Conservation (phyloP, 2,888 invertebrate genomes). For the Biston betularia region DNA sequence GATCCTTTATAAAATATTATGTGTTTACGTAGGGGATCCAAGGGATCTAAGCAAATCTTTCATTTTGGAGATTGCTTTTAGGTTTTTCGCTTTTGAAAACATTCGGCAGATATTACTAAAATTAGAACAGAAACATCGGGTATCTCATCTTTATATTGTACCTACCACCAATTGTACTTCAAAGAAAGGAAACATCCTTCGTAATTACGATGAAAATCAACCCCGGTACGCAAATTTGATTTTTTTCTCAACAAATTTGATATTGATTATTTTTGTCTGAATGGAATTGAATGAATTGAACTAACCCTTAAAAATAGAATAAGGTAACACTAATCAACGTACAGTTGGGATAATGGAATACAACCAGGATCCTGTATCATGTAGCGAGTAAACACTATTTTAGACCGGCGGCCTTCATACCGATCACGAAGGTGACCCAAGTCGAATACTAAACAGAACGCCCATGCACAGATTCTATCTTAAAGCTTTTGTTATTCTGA, state of each 20-base stretch:
- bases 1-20: constrained; percentile 37
- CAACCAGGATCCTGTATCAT: constrained; percentile 10
- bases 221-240: neutral
- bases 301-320: too few relatives aligned
- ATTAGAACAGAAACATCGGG: neutral
- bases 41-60: constrained; percentile 17
- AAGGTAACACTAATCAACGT: too few relatives aligned
- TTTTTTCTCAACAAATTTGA: too few relatives aligned
- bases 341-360: constrained; percentile 4
- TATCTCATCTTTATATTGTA: neutral
- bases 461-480: constrained; percentile 53
- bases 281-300: neutral
- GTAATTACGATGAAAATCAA: neutral
- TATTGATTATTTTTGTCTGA: neutral
- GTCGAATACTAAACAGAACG: constrained; percentile 46
- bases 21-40: constrained; percentile 22
- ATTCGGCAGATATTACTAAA: neutral
- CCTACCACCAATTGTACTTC: neutral
- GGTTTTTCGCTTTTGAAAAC: neutral
- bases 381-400: constrained; percentile 26
- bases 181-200: neutral
- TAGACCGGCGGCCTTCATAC: constrained; percentile 41
- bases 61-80: constrained; percentile 4
- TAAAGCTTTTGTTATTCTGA: constrained; percentile 48
- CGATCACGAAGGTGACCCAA: constrained; percentile 47